These are phyloP conservation scores for Lycia hirtaria DNA, from an alignment of 2,888 invertebrate genomes.

Conservation along the genomic window DNA sequence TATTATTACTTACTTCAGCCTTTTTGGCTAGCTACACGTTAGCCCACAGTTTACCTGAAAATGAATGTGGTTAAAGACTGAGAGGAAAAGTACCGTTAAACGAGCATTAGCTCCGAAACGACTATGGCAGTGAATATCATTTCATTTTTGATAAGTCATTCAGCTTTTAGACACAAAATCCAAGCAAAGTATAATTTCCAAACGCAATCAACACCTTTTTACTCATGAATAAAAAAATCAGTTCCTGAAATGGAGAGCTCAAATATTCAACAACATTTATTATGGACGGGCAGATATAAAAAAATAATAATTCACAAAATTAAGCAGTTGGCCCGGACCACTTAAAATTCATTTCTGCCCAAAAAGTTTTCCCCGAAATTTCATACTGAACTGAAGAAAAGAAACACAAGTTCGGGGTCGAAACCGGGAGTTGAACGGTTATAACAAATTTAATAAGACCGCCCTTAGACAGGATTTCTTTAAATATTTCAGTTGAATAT, in stretches of 20 bases:
- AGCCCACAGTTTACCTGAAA: too few relatives aligned
- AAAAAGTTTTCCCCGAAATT: slow-evolving; percentile 56
- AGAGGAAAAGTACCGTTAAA: too few relatives aligned
- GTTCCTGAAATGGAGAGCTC: slow-evolving; percentile 22
- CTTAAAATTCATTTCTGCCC: slow-evolving; percentile 65
- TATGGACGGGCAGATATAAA: slow-evolving; percentile 37
- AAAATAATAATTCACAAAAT: slow-evolving; percentile 54
- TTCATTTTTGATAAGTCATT: background rate
- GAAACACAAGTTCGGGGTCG: slow-evolving; percentile 61
- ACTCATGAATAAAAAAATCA: slow-evolving; percentile 27
- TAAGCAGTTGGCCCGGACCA: slow-evolving; percentile 51
- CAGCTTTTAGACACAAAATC: background rate
- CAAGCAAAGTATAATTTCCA: background rate
- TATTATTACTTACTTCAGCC: too few relatives aligned
- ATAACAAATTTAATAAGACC: slow-evolving; percentile 74
- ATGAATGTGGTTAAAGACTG: too few relatives aligned
- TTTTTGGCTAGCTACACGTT: too few relatives aligned
- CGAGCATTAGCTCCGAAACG: too few relatives aligned
- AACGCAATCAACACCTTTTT: slow-evolving; percentile 11
- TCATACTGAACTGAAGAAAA: slow-evolving; percentile 53
- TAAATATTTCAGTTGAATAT: slow-evolving; percentile 73
- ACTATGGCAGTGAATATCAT: too few relatives aligned
- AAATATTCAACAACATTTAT: slow-evolving; percentile 36
- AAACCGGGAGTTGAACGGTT: slow-evolving; percentile 58
- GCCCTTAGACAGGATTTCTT: slow-evolving; percentile 67